Percentiles rank a stretch among this genome's conserved stretches.
These are phyloP conservation scores for Choristoneura fumiferana DNA, from an alignment of 1,140 invertebrate species.

Conservation along the genomic window DNA sequence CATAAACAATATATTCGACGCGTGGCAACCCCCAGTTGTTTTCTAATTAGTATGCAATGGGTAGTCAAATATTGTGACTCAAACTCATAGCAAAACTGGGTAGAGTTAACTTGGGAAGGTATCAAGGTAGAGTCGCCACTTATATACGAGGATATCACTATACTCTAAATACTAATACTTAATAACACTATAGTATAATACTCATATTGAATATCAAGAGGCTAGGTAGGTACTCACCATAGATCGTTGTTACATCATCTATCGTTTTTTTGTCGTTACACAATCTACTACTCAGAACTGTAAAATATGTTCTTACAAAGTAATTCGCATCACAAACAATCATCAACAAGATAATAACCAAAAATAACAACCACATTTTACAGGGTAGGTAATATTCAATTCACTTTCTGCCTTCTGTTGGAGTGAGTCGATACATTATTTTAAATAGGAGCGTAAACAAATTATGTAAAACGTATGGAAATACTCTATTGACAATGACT, in stretches of 20 bases:
- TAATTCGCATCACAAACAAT: constrained; percentile 53
- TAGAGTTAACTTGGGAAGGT: no score
- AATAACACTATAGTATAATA: no score
- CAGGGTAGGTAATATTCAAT: background rate
- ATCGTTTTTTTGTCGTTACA: constrained; percentile 37
- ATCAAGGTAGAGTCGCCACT: no score
- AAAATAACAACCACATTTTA: constrained; percentile 6
- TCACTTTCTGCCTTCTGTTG: background rate
- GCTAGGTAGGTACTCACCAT: constrained; percentile 56
- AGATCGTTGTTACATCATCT: constrained; percentile 43
- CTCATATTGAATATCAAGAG: no score
- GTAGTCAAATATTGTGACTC: no score
- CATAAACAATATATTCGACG: no score
- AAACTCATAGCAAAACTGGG: no score
- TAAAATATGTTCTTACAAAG: constrained; percentile 44
- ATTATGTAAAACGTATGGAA: constrained; percentile 14
- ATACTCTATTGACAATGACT: background rate
- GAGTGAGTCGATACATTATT: constrained; percentile 8
- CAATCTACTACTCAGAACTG: constrained; percentile 44
- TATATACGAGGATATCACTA: no score
- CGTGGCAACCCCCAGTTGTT: no score
- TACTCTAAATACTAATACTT: no score
- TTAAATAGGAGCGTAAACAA: background rate
- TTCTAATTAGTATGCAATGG: no score
- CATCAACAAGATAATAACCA: constrained; percentile 36